Conservation (phyloP, 2,797 vertebrate genomes). For the Zonotrichia albicollis region DNA sequence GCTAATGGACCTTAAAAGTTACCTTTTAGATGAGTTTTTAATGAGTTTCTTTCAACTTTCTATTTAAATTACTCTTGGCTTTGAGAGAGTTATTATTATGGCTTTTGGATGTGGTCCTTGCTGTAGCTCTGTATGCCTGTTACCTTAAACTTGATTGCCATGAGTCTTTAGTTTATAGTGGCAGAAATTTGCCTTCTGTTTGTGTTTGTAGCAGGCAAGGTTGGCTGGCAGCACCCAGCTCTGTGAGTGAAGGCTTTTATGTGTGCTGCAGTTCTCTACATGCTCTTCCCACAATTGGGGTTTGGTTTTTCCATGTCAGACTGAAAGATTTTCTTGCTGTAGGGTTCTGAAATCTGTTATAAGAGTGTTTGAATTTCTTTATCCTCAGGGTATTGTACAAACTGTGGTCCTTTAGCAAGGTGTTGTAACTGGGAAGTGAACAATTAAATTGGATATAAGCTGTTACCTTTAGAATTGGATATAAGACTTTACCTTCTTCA, state of each 20-base stretch:
- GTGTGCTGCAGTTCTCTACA: fast-evolving
- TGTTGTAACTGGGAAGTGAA: not conserved
- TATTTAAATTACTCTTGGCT: not conserved
- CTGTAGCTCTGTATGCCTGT: not conserved
- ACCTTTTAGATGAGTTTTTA: not conserved
- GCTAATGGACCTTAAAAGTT: not conserved
- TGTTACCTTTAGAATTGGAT: not conserved
- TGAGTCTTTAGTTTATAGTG: not conserved
- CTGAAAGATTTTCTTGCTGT: not conserved
- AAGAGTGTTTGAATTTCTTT: not conserved
- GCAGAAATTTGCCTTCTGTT: not conserved
- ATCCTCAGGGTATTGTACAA: not conserved
- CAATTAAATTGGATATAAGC: not conserved
- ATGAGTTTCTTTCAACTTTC: not conserved
- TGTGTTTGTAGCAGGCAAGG: not conserved
- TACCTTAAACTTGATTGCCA: not conserved
- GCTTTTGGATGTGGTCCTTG: not conserved
- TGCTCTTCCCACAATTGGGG: not conserved
- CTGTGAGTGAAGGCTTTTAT: not conserved
- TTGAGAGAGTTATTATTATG: not conserved
- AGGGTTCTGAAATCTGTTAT: not conserved
- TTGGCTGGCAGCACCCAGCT: not conserved
- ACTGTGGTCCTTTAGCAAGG: not conserved
- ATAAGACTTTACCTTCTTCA: not conserved
- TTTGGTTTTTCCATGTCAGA: not conserved